A percentile compares a stretch with the other conserved stretches of the same genome.
Conservation (phyloP, 2,113 vertebrate genomes). For the Ophiodon elongatus region DNA sequence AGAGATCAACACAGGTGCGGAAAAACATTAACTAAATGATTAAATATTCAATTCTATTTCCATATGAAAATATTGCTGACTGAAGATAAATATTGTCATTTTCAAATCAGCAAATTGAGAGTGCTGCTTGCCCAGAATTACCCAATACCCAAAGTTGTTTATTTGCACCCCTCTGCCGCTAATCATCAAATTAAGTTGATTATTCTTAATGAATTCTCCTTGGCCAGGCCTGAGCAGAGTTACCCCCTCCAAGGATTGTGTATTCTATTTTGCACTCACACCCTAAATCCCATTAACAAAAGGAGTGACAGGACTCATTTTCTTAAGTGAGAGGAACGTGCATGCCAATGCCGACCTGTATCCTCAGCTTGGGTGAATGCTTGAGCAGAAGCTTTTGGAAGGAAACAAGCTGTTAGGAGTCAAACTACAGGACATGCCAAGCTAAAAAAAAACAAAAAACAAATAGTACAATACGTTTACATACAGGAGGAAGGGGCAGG, state of each 20-base stretch:
- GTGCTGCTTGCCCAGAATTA: background rate
- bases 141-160: background rate
- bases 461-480: constrained; percentile 42
- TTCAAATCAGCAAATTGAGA: background rate
- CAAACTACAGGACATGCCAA: background rate
- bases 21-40: background rate
- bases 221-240: background rate
- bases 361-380: constrained; percentile 57
- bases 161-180: background rate
- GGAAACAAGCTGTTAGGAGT: constrained; percentile 46
- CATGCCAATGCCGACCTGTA: constrained; percentile 74
- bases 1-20: background rate
- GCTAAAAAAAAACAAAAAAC: background rate
- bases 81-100: background rate
- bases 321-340: constrained; percentile 47
- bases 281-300: constrained; percentile 5
- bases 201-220: background rate
- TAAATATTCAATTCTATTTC: background rate
- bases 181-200: background rate
- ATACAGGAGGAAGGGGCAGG: constrained; percentile 76
- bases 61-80: background rate
- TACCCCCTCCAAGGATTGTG: background rate
- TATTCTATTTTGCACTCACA: background rate
- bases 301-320: background rate
- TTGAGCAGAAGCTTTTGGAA: constrained; percentile 69